phyloP scores from a whole-genome alignment of 2,113 vertebrate species.

The Actenoides lindsayi region DNA sequence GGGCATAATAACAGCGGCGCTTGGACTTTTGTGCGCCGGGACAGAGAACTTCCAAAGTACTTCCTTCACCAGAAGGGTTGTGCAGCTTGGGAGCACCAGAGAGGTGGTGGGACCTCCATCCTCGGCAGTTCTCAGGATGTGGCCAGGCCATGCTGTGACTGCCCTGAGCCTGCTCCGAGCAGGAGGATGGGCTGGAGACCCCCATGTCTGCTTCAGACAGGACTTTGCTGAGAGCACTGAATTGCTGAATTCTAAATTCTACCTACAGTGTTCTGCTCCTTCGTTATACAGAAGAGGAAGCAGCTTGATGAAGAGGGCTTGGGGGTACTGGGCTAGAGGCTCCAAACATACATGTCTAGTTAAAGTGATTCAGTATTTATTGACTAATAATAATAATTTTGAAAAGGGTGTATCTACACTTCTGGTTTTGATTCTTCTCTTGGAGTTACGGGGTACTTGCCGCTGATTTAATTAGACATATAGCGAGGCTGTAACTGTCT shows the following conservation, averaged over 20 bases:
- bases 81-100: background rate
- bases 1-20: rapidly evolving
- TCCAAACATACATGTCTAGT: background rate
- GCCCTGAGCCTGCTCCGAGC: background rate
- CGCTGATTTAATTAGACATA: background rate
- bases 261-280: background rate
- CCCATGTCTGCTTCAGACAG: background rate
- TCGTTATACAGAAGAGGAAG: background rate
- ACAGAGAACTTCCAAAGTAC: background rate
- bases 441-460: background rate
- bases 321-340: background rate
- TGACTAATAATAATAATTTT: background rate
- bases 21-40: background rate
- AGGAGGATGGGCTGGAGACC: background rate
- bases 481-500: background rate
- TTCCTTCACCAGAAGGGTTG: background rate
- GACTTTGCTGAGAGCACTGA: background rate
- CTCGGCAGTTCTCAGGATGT: background rate
- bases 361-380: background rate
- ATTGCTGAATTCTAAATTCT: background rate
- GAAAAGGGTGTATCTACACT: background rate
- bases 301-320: background rate
- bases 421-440: background rate
- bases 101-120: background rate
- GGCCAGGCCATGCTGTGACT: background rate